Conservation (phyloP, 2,797 vertebrate species). For the Orientallactaga sibirica region DNA sequence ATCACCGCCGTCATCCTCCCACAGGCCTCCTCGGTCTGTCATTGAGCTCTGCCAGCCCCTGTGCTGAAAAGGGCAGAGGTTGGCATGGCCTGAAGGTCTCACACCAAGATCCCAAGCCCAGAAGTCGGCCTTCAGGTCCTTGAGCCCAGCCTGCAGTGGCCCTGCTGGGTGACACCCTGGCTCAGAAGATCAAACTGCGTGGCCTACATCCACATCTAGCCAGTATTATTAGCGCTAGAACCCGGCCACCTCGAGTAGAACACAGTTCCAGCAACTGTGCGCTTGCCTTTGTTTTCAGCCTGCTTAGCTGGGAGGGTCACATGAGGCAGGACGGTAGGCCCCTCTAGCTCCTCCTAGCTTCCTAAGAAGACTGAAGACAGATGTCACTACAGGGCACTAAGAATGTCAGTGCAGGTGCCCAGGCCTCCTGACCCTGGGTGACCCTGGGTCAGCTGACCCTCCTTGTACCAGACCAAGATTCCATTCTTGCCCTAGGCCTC, state of each 20-base stretch:
- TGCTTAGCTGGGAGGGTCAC: neutral
- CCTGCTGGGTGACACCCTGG: neutral
- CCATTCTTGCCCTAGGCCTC: too few relatives aligned
- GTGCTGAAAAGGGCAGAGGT: neutral
- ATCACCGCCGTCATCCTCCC: neutral
- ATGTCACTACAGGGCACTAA: neutral
- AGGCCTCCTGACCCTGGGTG: neutral
- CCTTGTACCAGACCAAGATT: neutral
- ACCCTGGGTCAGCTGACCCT: neutral
- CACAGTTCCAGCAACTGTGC: conserved; percentile 77
- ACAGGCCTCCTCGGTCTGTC: neutral
- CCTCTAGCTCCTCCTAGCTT: neutral
- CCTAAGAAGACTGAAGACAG: neutral
- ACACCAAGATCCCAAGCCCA: neutral
- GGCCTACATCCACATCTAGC: conserved; percentile 71
- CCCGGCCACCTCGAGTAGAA: neutral
- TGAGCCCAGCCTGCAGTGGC: neutral
- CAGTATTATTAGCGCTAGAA: conserved; percentile 71
- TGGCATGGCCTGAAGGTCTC: neutral
- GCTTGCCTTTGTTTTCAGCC: conserved; percentile 61
- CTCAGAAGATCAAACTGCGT: neutral
- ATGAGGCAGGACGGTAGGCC: too few relatives aligned
- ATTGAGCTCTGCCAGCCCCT: neutral
- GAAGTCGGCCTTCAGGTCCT: neutral
- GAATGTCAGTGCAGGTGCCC: neutral